Evolutionary conservation across 2,797 vertebrate genomes (phyloP).

Genomic region (Meda fulgida): DNA sequence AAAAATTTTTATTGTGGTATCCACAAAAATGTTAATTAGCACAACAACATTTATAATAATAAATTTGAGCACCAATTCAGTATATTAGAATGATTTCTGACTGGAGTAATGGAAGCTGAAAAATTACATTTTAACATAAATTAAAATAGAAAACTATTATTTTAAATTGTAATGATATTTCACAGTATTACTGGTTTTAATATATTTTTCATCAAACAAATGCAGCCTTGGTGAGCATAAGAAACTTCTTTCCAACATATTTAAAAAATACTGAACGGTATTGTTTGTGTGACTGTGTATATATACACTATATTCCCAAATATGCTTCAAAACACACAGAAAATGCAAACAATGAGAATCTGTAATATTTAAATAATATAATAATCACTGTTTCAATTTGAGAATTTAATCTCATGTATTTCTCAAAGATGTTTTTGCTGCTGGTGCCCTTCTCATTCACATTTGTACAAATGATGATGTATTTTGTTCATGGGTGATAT

Average conservation of each 20-base stretch:
- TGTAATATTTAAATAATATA: not conserved
- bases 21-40: not conserved
- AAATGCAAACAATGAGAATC: not conserved
- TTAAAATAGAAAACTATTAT: not conserved
- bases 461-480: not conserved
- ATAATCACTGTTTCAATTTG: not conserved
- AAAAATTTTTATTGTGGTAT: not conserved
- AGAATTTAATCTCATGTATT: not conserved
- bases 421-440: not conserved
- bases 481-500: slow-evolving; percentile 21
- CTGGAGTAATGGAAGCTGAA: not conserved
- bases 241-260: not conserved
- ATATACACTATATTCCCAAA: not conserved
- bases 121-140: not conserved
- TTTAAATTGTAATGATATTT: not conserved
- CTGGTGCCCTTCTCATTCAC: not conserved
- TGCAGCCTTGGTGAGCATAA: not conserved
- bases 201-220: not conserved
- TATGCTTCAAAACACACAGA: not conserved
- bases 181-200: not conserved
- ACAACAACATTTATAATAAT: not conserved
- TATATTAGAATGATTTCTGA: not conserved
- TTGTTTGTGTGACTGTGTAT: too few relatives aligned
- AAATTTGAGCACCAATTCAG: not conserved
- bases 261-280: not conserved